Conservation (phyloP, 2,888 invertebrate species). For the Lordiphosa andalusiaca region DNA sequence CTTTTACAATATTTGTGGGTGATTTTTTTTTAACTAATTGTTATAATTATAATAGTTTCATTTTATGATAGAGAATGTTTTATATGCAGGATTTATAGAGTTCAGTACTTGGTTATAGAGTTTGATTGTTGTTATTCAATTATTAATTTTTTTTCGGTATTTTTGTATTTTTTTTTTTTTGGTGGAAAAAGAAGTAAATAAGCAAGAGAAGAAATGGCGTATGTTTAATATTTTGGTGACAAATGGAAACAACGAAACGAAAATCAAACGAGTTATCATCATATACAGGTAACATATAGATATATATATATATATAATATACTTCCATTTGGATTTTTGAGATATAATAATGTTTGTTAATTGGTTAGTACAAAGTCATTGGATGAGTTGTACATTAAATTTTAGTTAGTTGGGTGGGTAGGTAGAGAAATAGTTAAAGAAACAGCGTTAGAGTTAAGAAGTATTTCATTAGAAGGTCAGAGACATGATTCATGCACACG, state of each 20-base stretch:
- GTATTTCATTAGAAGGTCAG: slow-evolving; percentile 23
- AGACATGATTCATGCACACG: slow-evolving; percentile 1
- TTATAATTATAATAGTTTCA: slow-evolving; percentile 42
- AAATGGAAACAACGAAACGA: slow-evolving; percentile 68
- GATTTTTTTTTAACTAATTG: slow-evolving; percentile 32
- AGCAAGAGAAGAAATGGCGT: slow-evolving; percentile 76
- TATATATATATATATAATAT: slow-evolving; percentile 1
- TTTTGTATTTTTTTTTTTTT: too few species aligned
- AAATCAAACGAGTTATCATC: slow-evolving; percentile 65
- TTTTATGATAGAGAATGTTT: slow-evolving; percentile 42
- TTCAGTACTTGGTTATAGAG: slow-evolving; percentile 41
- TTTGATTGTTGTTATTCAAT: slow-evolving; percentile 41
- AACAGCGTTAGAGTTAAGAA: slow-evolving; percentile 35
- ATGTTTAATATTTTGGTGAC: slow-evolving; percentile 73
- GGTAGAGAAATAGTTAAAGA: slow-evolving; percentile 23
- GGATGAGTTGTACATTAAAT: slow-evolving; percentile 25
- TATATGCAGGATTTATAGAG: slow-evolving; percentile 51
- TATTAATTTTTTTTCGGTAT: slow-evolving; percentile 31
- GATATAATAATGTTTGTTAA: slow-evolving; percentile 3
- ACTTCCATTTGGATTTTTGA: slow-evolving; percentile 29
- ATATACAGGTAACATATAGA: slow-evolving; percentile 40
- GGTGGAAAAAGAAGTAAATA: slow-evolving; percentile 72
- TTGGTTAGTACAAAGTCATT: slow-evolving; percentile 14
- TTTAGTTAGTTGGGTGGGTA: slow-evolving; percentile 14
- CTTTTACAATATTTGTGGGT: slow-evolving; percentile 71